Evolutionary conservation across 2,797 vertebrate genomes (phyloP).

Genomic region (Zalophus californianus): DNA sequence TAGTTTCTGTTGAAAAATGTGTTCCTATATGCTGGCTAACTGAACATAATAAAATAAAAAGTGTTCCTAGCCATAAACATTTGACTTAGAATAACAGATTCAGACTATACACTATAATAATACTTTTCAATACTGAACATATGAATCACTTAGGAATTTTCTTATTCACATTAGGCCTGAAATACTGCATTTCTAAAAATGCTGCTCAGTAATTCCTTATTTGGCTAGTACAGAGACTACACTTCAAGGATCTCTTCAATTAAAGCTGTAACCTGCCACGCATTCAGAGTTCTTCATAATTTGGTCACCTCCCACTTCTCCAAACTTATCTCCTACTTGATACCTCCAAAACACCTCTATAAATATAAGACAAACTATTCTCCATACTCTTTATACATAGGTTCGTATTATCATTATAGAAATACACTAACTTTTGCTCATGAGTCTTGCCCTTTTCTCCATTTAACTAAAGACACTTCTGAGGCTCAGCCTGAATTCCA

Average conservation of each 20-base stretch:
- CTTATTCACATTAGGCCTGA: not conserved
- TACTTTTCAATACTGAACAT: conserved; percentile 5
- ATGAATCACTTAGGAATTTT: not conserved
- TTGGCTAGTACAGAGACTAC: not conserved
- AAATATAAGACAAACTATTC: not conserved
- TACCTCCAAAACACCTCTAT: not conserved
- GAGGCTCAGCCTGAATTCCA: not conserved
- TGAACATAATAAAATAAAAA: not conserved
- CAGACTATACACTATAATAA: not conserved
- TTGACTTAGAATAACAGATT: conserved; percentile 35
- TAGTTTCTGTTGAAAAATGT: conserved; percentile 42
- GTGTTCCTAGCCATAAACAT: conserved; percentile 23
- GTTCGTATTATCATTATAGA: not conserved
- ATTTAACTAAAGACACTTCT: conserved; percentile 23
- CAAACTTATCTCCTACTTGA: conserved; percentile 34
- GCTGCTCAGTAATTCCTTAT: not conserved
- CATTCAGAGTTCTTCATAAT: conserved; percentile 42
- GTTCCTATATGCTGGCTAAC: not conserved
- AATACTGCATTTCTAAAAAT: conserved; percentile 4
- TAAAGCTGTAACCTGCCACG: not conserved
- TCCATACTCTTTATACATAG: not conserved
- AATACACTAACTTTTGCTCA: not conserved
- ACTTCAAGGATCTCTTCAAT: not conserved
- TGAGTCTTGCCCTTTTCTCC: not conserved
- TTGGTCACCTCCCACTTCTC: not conserved